Evolutionary conservation across 2,888 invertebrate species (phyloP).

Genomic region (Lampropteryx suffumata): DNA sequence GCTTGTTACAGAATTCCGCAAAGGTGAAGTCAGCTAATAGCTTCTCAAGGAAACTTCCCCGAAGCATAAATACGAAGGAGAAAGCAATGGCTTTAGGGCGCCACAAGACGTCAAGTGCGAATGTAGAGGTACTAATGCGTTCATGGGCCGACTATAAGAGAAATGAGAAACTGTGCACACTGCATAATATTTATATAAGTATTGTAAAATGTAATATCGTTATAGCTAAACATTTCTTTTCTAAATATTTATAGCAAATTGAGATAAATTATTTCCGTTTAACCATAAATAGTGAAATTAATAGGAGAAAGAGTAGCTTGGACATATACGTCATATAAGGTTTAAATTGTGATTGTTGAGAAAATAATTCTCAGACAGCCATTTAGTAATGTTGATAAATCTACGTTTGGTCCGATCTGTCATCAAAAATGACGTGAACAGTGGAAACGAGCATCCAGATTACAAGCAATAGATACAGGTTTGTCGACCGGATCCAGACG

Average conservation of each 20-base stretch:
- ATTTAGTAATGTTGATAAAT: no score
- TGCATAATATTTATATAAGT: background rate
- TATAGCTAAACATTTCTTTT: no score
- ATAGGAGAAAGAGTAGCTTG: no score
- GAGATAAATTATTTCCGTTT: no score
- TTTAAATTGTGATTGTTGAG: no score
- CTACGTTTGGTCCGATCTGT: no score
- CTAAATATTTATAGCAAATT: no score
- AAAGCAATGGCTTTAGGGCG: slow-evolving; percentile 18
- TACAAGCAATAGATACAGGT: slow-evolving; percentile 56
- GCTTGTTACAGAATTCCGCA: slow-evolving; percentile 14
- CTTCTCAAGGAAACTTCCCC: slow-evolving; percentile 1
- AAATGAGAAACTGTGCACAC: slow-evolving; percentile 14
- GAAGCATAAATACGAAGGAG: slow-evolving; percentile 21
- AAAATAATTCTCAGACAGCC: no score
- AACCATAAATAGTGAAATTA: no score
- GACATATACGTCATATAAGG: no score
- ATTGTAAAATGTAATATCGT: no score
- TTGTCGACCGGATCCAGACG: slow-evolving; percentile 41
- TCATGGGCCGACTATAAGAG: slow-evolving; percentile 8
- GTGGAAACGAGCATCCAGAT: slow-evolving; percentile 42
- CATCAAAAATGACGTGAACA: background rate
- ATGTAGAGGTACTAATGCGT: slow-evolving; percentile 41
- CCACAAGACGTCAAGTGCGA: slow-evolving; percentile 37
- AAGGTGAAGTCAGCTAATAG: slow-evolving; percentile 2